These are phyloP conservation scores for Erpobdella octoculata DNA, from an alignment of 2,888 invertebrate genomes.

Conservation along the genomic window DNA sequence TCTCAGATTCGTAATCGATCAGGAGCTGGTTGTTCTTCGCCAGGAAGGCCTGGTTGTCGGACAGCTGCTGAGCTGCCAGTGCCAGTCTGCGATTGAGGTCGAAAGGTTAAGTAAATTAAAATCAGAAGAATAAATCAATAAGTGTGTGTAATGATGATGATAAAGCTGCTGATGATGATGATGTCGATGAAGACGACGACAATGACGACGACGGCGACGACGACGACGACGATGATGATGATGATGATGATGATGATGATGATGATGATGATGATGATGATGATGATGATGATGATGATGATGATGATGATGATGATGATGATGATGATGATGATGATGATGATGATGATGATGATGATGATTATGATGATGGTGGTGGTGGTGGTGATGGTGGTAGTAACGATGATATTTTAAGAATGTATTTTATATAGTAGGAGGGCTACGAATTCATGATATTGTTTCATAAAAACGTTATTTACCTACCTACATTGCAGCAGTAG, in stretches of 20 bases:
- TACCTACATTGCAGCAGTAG: no score
- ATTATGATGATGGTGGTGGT: neutral
- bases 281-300: conserved; percentile 28
- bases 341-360: no score
- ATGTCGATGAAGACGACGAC: no score
- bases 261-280: neutral
- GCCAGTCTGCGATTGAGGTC: conserved; percentile 41
- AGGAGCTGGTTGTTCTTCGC: conserved; percentile 53
- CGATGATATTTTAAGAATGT: no score
- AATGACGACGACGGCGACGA: neutral
- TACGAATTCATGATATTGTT: no score
- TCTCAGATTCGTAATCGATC: conserved; percentile 53
- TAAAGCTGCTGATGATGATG: no score
- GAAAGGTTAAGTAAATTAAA: neutral
- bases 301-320: conserved; percentile 28
- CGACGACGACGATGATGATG: neutral
- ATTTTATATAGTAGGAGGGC: no score
- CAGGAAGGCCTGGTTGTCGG: conserved; percentile 49
- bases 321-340: conserved; percentile 30
- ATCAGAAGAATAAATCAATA: neutral
- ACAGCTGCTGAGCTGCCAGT: conserved; percentile 43
- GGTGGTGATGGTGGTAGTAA: neutral
- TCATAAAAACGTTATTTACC: no score
- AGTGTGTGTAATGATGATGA: neutral
- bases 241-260: neutral